Percentiles rank a stretch among this genome's conserved stretches.
Conservation (phyloP, 2,113 vertebrate genomes). For the Urocynchramus pylzowi region DNA sequence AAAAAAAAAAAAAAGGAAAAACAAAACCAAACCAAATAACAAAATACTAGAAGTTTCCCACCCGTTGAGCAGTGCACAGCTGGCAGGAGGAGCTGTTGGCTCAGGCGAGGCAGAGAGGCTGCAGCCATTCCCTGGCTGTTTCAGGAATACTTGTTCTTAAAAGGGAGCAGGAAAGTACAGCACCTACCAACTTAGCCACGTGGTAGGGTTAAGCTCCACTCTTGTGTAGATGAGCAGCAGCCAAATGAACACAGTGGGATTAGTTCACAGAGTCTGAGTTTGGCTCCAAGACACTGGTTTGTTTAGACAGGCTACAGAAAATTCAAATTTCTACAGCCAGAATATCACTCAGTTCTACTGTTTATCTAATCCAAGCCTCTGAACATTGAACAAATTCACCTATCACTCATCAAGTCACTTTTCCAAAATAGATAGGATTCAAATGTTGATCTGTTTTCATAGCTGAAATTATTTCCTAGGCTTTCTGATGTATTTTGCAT, state of each 20-base stretch:
- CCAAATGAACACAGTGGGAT: background rate
- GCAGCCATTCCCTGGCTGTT: accelerated
- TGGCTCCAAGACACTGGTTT: background rate
- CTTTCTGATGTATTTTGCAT: background rate
- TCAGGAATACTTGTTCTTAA: background rate
- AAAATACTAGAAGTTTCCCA: background rate
- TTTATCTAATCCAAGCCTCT: background rate
- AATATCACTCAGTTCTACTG: background rate
- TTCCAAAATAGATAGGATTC: background rate
- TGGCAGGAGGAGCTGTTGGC: background rate
- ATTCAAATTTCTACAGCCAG: background rate
- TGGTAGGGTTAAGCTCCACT: background rate
- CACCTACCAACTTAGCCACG: background rate
- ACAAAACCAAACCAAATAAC: too few relatives aligned
- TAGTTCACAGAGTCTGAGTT: background rate
- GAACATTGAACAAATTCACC: background rate
- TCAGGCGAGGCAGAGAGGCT: too few relatives aligned
- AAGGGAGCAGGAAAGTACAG: background rate
- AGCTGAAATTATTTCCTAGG: background rate
- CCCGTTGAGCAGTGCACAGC: accelerated
- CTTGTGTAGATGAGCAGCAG: background rate
- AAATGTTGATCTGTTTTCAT: background rate
- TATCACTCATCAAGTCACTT: background rate
- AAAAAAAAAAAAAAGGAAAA: too few relatives aligned
- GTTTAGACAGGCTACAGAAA: background rate